Evolutionary conservation across 2,113 vertebrate species (phyloP).

Genomic region (Alosa alosa): DNA sequence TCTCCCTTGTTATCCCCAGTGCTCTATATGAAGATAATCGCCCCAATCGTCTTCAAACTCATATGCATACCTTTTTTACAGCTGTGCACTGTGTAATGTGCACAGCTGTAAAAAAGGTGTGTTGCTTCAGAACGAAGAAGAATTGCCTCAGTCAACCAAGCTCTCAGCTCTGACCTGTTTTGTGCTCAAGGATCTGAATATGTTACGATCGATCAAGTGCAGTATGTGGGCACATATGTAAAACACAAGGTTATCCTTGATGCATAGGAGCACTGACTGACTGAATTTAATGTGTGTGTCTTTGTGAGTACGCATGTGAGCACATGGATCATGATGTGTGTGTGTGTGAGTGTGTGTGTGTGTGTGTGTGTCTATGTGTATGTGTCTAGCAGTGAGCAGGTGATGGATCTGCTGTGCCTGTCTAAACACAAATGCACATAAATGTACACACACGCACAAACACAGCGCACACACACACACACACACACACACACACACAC

Average conservation of each 20-base stretch:
- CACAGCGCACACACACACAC: conserved; percentile 16
- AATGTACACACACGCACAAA: background rate
- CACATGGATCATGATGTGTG: background rate
- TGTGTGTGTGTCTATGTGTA: background rate
- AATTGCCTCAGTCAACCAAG: background rate
- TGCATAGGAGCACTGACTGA: background rate
- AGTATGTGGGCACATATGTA: background rate
- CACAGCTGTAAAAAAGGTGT: background rate
- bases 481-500: conserved; percentile 20
- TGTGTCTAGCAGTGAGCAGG: background rate
- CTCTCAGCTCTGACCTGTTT: background rate
- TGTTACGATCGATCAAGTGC: background rate
- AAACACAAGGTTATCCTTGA: too few species aligned
- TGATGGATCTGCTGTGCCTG: conserved; percentile 6
- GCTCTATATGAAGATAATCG: background rate
- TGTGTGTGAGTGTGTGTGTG: background rate
- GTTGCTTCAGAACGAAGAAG: background rate
- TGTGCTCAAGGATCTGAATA: background rate
- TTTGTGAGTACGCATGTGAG: background rate
- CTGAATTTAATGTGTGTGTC: background rate
- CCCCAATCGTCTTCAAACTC: background rate
- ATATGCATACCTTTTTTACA: too few species aligned
- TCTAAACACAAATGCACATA: background rate
- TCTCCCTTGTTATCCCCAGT: background rate
- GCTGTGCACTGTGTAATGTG: background rate